phyloP scores from a whole-genome alignment of 2,113 vertebrate genomes.

The Oophaga pumilio region DNA sequence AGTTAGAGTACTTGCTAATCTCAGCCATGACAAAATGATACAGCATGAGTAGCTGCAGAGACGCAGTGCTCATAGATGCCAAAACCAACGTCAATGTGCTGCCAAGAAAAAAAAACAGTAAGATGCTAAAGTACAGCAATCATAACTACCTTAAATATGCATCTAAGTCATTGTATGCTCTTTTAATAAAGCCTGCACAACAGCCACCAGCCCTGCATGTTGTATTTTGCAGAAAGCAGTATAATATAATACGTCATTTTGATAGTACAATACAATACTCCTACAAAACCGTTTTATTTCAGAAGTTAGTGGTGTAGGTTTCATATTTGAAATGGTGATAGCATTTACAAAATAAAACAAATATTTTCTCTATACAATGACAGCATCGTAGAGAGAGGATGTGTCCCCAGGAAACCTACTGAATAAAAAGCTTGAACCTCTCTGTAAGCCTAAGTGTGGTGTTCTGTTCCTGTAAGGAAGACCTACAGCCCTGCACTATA shows the following conservation, averaged over 20 bases:
- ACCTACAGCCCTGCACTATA: too few species aligned
- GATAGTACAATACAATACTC: not conserved
- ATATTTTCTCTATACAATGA: too few species aligned
- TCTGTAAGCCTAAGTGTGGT: too few species aligned
- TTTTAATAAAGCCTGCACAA: not conserved
- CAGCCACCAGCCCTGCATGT: not conserved
- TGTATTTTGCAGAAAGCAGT: not conserved
- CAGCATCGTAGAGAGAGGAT: too few species aligned
- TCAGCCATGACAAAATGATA: slow-evolving; percentile 10
- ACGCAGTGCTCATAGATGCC: slow-evolving; percentile 29
- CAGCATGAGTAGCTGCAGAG: slow-evolving; percentile 30
- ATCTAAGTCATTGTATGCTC: not conserved
- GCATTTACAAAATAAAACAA: too few species aligned
- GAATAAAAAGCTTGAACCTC: too few species aligned
- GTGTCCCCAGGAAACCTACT: too few species aligned
- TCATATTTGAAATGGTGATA: not conserved
- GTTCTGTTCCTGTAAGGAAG: too few species aligned
- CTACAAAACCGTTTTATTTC: not conserved
- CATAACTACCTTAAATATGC: not conserved
- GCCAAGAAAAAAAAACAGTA: slow-evolving; percentile 39
- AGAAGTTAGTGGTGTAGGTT: not conserved
- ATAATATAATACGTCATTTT: not conserved
- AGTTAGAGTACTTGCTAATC: not conserved
- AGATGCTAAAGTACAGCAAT: slow-evolving; percentile 24
- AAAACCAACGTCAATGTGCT: slow-evolving; percentile 16